Percentiles rank a stretch among this genome's conserved stretches.
Evolutionary conservation across 2,797 vertebrate species (phyloP).

Genomic region (Anniella stebbinsi): DNA sequence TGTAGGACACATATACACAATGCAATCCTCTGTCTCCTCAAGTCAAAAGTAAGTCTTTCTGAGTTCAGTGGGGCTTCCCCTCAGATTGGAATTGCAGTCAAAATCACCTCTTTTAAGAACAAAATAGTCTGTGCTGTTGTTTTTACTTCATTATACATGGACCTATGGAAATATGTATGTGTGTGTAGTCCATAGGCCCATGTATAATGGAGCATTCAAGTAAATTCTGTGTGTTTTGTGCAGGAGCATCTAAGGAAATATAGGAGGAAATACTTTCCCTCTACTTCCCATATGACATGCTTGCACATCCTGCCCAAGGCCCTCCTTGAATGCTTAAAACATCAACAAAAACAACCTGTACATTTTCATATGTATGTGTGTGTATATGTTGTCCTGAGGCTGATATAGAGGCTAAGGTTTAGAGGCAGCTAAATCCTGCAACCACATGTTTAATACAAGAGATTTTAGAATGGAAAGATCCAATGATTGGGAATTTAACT

Average conservation of each 20-base stretch:
- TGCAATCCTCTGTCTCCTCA: neutral
- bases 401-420: neutral
- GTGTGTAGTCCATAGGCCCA: neutral
- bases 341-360: neutral
- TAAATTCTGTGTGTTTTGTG: neutral
- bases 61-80: too few species aligned
- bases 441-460: neutral
- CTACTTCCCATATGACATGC: neutral
- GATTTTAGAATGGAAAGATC: neutral
- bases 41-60: too few species aligned
- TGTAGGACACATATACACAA: neutral
- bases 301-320: neutral
- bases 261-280: neutral
- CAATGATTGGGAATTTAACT: neutral
- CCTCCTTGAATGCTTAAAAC: neutral
- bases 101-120: neutral
- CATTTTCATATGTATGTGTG: neutral
- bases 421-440: neutral
- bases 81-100: too few species aligned
- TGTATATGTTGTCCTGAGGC: neutral
- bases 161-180: too few species aligned
- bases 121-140: neutral
- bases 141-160: too few species aligned
- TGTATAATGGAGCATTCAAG: neutral
- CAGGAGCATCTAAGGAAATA: neutral